These are phyloP conservation scores for Argyrosomus japonicus DNA, from an alignment of 2,113 vertebrate genomes.

Conservation along the genomic window DNA sequence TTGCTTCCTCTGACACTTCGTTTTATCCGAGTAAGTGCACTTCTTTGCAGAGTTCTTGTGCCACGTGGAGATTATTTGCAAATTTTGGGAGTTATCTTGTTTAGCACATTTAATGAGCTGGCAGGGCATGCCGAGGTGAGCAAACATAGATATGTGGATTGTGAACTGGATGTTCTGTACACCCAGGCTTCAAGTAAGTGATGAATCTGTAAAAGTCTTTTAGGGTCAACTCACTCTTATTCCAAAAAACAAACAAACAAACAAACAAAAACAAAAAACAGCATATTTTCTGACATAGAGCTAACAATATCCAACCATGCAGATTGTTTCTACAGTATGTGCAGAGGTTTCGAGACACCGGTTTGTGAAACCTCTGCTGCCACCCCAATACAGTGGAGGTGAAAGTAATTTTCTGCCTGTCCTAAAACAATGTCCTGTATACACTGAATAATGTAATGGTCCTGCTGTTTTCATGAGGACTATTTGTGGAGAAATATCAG, in stretches of 20 bases:
- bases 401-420: slow-evolving; percentile 10
- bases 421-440: background rate
- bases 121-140: slow-evolving; percentile 31
- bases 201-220: slow-evolving; percentile 16
- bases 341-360: background rate
- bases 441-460: background rate
- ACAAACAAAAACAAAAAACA: background rate
- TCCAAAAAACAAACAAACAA: background rate
- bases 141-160: slow-evolving; percentile 17
- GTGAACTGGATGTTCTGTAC: slow-evolving; percentile 1
- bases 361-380: slow-evolving; percentile 10
- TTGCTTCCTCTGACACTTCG: slow-evolving; percentile 51
- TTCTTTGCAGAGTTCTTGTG: slow-evolving; percentile 36
- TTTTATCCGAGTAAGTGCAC: slow-evolving; percentile 44
- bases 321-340: background rate
- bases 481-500: background rate
- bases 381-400: background rate
- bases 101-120: slow-evolving; percentile 48
- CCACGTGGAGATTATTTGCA: slow-evolving; percentile 51
- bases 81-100: slow-evolving; percentile 62
- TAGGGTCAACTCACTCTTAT: background rate
- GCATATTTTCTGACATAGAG: background rate
- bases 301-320: slow-evolving; percentile 4
- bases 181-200: slow-evolving; percentile 1
- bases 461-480: background rate